phyloP scores from a whole-genome alignment of 2,113 vertebrate genomes.

The Tor tambroides region DNA sequence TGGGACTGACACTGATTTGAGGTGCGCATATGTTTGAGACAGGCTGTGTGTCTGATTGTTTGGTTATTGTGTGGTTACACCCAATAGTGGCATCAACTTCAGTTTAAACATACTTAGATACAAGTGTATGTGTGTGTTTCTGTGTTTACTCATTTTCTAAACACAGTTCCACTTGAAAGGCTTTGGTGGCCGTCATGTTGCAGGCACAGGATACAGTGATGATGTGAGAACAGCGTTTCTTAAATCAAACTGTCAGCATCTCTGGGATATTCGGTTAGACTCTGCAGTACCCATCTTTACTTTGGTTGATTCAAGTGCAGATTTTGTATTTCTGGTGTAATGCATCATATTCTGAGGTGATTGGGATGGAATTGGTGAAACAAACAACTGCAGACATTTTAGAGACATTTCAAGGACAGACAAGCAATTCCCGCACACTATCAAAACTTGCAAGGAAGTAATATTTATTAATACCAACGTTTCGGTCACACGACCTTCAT shows the following conservation, averaged over 20 bases:
- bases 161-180: background rate
- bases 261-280: too few species aligned
- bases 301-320: too few species aligned
- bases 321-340: background rate
- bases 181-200: background rate
- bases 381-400: background rate
- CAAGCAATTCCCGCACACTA: too few species aligned
- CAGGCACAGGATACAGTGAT: conserved; percentile 49
- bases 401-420: too few species aligned
- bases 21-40: background rate
- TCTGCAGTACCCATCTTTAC: too few species aligned
- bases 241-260: background rate
- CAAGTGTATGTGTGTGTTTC: background rate
- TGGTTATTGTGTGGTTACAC: conserved; percentile 7
- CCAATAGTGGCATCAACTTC: background rate
- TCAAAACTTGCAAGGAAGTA: too few species aligned
- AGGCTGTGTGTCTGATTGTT: background rate
- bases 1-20: background rate
- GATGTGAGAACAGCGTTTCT: conserved; percentile 45
- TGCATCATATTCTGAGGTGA: background rate
- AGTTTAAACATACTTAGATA: background rate
- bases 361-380: background rate
- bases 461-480: too few species aligned
- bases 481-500: too few species aligned
- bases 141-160: conserved; percentile 3